Percentiles rank a stretch among this genome's conserved stretches.
phyloP scores from a whole-genome alignment of 1,140 invertebrate genomes.

The Conopomorpha cramerella region DNA sequence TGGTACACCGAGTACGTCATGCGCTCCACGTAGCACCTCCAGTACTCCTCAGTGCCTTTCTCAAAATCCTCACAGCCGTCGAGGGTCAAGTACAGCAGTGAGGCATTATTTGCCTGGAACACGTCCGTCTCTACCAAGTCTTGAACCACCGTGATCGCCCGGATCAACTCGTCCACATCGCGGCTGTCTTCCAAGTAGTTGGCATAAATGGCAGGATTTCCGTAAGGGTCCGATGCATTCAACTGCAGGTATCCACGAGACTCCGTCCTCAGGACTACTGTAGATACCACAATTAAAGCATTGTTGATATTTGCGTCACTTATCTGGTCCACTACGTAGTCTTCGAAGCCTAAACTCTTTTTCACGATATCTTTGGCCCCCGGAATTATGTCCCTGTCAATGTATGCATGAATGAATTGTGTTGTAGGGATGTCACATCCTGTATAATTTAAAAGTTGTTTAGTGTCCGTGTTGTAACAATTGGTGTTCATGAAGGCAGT shows the following conservation, averaged over 20 bases:
- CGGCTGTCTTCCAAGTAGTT: slow-evolving; percentile 71
- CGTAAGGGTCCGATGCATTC: slow-evolving; percentile 66
- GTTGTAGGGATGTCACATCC: slow-evolving; percentile 20
- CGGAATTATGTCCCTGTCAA: slow-evolving; percentile 60
- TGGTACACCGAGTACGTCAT: slow-evolving; percentile 55
- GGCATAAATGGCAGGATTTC: slow-evolving; percentile 77
- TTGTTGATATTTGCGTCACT: slow-evolving; percentile 27
- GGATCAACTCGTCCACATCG: slow-evolving; percentile 64
- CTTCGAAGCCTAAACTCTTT: slow-evolving; percentile 22
- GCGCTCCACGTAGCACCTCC: slow-evolving; percentile 41
- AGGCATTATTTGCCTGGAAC: slow-evolving; percentile 39
- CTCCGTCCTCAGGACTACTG: slow-evolving; percentile 68
- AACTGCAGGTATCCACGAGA: slow-evolving; percentile 71
- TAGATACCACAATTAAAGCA: slow-evolving; percentile 33
- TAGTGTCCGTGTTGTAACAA: slow-evolving; percentile 36
- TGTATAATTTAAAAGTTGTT: slow-evolving; percentile 9
- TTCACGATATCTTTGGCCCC: slow-evolving; percentile 34
- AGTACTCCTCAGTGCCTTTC: slow-evolving; percentile 27
- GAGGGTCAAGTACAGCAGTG: slow-evolving; percentile 11
- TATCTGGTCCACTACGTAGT: slow-evolving; percentile 32
- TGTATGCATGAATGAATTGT: slow-evolving; percentile 16
- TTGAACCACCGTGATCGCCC: slow-evolving; percentile 60
- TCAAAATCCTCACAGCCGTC: slow-evolving; percentile 10
- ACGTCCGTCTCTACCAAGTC: slow-evolving; percentile 58
- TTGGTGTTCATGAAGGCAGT: slow-evolving; percentile 56